Percentiles rank a stretch among this genome's conserved stretches.
These are phyloP conservation scores for Petaurus breviceps DNA, from an alignment of 2,113 vertebrate genomes.

Conservation along the genomic window DNA sequence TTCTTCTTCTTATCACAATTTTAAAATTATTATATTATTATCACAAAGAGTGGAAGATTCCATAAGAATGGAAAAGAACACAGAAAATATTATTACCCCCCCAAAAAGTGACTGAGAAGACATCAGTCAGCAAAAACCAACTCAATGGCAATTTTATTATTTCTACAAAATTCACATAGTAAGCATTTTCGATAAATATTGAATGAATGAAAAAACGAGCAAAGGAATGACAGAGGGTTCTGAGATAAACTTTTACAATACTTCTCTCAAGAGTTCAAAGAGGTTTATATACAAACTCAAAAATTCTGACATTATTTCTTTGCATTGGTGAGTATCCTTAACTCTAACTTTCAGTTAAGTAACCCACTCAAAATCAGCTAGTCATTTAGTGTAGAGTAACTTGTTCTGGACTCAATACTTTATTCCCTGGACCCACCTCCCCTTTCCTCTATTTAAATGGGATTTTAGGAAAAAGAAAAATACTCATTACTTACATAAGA, in stretches of 20 bases:
- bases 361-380: background rate
- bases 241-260: background rate
- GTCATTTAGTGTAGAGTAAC: background rate
- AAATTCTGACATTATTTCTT: background rate
- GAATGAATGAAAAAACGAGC: background rate
- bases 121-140: background rate
- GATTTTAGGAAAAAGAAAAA: constrained; percentile 33
- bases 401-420: background rate
- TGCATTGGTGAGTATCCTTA: background rate
- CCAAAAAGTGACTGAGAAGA: background rate
- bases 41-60: background rate
- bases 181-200: too few relatives aligned
- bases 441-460: background rate
- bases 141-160: background rate
- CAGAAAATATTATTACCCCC: background rate
- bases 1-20: too few relatives aligned
- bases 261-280: constrained; percentile 37
- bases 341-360: background rate
- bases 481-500: constrained; percentile 86
- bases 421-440: background rate
- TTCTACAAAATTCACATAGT: background rate
- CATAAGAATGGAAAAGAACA: background rate
- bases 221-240: background rate
- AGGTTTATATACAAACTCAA: background rate
- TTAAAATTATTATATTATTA: too few relatives aligned